Conservation (phyloP, 2,113 vertebrate species). For the Uria aalge region DNA sequence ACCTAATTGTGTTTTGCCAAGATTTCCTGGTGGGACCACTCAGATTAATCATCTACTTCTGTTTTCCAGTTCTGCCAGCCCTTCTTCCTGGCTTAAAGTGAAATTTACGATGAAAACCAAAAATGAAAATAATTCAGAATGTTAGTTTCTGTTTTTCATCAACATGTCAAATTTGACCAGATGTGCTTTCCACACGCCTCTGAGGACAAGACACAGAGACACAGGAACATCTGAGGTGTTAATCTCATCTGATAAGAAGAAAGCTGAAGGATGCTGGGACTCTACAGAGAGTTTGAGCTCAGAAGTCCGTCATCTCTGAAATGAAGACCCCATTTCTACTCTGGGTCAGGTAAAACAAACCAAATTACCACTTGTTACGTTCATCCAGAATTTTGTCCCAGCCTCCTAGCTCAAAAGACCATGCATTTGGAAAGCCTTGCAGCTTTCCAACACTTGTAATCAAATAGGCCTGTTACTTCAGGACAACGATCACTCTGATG, state of each 20-base stretch:
- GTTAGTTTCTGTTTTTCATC: not conserved
- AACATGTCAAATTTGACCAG: not conserved
- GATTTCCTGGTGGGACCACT: not conserved
- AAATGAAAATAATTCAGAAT: not conserved
- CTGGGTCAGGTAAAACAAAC: not conserved
- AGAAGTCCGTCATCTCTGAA: not conserved
- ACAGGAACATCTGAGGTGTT: not conserved
- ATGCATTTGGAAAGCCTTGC: not conserved
- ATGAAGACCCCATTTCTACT: not conserved
- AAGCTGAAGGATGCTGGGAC: not conserved
- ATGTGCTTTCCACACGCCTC: not conserved
- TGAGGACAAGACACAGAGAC: not conserved
- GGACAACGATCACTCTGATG: not conserved
- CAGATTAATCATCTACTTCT: conserved; percentile 8
- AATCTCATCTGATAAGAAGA: not conserved
- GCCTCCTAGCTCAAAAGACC: not conserved
- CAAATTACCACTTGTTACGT: not conserved
- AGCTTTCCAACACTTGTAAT: not conserved
- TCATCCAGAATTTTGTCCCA: not conserved
- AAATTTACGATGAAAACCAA: not conserved
- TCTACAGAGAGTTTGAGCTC: not conserved
- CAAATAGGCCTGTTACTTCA: not conserved
- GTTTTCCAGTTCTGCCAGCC: not conserved
- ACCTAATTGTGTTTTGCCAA: not conserved
- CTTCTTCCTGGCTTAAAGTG: not conserved